phyloP scores from a whole-genome alignment of 2,888 invertebrate genomes.

The Aleiodes alternator region DNA sequence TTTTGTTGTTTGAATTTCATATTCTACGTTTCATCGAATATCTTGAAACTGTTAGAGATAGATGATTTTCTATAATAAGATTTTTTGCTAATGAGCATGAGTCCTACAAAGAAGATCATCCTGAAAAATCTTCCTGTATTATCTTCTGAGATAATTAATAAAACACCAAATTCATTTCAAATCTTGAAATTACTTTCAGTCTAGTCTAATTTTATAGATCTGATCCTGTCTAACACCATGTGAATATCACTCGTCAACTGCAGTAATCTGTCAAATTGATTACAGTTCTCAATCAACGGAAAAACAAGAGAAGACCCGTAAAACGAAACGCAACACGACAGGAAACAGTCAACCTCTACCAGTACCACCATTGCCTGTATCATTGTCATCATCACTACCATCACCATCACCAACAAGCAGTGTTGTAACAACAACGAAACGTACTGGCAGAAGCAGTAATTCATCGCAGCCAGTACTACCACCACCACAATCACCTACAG shows the following conservation, averaged over 20 bases:
- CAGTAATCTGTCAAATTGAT: background rate
- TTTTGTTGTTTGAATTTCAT: too few species aligned
- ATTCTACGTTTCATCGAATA: too few species aligned
- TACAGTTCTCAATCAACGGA: constrained; percentile 76
- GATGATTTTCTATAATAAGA: background rate
- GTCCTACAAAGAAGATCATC: too few species aligned
- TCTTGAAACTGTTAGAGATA: background rate
- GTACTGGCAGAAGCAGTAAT: constrained; percentile 71
- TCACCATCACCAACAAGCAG: constrained; percentile 59
- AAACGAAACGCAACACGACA: constrained; percentile 65
- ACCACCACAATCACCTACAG: constrained; percentile 62
- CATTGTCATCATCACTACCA: constrained; percentile 57
- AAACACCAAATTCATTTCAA: background rate
- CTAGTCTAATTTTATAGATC: too few species aligned
- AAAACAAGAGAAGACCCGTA: constrained; percentile 72
- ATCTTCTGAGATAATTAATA: too few species aligned
- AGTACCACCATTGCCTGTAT: constrained; percentile 51
- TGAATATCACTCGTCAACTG: too few species aligned
- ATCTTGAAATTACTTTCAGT: too few species aligned
- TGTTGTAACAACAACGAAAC: constrained; percentile 71
- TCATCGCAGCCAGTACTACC: constrained; percentile 64
- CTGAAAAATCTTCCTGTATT: too few species aligned
- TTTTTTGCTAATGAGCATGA: background rate
- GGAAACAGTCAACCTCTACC: constrained; percentile 64
- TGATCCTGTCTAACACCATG: too few species aligned